Percentiles rank a stretch among this genome's conserved stretches.
phyloP scores from a whole-genome alignment of 2,113 vertebrate species.

The Zosterops hypoxanthus region DNA sequence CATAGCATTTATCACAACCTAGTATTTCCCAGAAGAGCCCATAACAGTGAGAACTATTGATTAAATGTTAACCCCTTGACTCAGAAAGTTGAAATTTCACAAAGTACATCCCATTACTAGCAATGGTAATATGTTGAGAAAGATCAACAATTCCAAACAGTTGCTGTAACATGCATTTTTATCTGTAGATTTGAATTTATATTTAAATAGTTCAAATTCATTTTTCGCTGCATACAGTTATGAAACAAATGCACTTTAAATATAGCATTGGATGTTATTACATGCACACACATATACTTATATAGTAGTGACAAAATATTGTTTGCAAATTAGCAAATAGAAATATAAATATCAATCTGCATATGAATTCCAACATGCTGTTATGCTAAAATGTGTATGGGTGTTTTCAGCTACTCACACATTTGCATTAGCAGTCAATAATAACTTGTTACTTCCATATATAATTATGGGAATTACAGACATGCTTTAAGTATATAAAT shows the following conservation, averaged over 20 bases:
- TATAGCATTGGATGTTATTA: not conserved
- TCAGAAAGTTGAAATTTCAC: constrained; percentile 26
- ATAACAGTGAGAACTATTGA: constrained; percentile 42
- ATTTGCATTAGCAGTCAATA: not conserved
- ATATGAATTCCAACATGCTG: not conserved
- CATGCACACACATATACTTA: not conserved
- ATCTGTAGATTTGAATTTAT: not conserved
- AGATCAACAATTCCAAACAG: not conserved
- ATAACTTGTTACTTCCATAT: not conserved
- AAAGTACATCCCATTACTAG: constrained; percentile 9
- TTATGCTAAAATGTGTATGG: not conserved
- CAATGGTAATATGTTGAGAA: not conserved
- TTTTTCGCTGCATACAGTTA: not conserved
- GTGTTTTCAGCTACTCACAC: not conserved
- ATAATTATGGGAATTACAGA: not conserved
- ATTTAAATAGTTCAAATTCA: not conserved
- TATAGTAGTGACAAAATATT: not conserved
- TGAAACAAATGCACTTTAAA: not conserved
- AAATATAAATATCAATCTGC: not conserved
- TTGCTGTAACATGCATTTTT: not conserved
- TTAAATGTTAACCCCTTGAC: constrained; percentile 55
- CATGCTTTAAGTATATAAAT: not conserved
- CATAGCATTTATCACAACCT: not conserved
- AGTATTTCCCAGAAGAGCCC: constrained; percentile 35
- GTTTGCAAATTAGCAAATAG: not conserved